A percentile compares a stretch with the other conserved stretches of the same genome.
Evolutionary conservation across 2,888 invertebrate genomes (phyloP).

Genomic region (Torymus tubicola): DNA sequence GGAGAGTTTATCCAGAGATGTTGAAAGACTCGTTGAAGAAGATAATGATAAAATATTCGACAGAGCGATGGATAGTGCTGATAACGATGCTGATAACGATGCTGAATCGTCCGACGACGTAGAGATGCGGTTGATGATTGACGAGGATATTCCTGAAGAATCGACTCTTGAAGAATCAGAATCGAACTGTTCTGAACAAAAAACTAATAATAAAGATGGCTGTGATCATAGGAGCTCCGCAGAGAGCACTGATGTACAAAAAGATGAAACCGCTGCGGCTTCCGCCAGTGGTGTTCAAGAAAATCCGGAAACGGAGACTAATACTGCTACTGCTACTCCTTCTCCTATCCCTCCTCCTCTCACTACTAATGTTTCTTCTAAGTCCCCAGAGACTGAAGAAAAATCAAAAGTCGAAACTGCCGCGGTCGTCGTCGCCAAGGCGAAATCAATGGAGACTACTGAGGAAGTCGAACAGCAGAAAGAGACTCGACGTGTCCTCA

Average conservation of each 20-base stretch:
- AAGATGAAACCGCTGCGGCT: slow-evolving; percentile 7
- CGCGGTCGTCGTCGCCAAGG: not conserved
- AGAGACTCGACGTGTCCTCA: slow-evolving; percentile 47
- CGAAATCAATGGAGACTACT: slow-evolving; percentile 22
- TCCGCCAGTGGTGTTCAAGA: slow-evolving; percentile 16
- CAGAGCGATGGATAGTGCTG: not conserved
- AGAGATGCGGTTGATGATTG: slow-evolving; percentile 54
- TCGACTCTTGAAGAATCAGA: slow-evolving; percentile 5
- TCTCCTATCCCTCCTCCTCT: too few species aligned
- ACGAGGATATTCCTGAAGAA: slow-evolving; percentile 42
- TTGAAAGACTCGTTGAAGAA: slow-evolving; percentile 68
- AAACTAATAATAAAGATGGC: slow-evolving; percentile 48
- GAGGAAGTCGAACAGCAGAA: slow-evolving; percentile 47
- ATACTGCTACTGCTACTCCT: not conserved
- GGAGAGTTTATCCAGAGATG: slow-evolving; percentile 71
- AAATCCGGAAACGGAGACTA: slow-evolving; percentile 8
- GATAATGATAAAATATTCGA: slow-evolving; percentile 42
- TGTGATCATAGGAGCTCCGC: slow-evolving; percentile 52
- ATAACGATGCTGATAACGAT: slow-evolving; percentile 45
- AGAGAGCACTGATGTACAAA: slow-evolving; percentile 38
- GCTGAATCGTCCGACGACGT: not conserved
- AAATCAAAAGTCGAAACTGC: slow-evolving; percentile 50
- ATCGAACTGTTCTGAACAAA: not conserved
- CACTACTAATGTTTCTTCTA: not conserved
- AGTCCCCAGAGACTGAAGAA: slow-evolving; percentile 23